Conservation (phyloP, 2,113 vertebrate genomes). For the Mionectes macconnelli region DNA sequence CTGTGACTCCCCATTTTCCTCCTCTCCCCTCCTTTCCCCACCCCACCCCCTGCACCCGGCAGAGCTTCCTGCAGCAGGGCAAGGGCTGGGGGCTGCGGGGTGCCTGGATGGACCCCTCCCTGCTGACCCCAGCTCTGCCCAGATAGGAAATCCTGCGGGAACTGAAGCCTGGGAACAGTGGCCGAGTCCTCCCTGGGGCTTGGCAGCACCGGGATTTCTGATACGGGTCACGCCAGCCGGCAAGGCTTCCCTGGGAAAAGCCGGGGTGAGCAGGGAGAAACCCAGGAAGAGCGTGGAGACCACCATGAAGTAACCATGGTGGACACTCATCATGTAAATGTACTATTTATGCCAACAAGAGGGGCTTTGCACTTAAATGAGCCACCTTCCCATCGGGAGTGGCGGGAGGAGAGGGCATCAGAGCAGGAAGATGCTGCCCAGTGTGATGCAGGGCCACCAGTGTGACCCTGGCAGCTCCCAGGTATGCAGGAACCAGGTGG, state of each 20-base stretch:
- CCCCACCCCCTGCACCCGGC: neutral
- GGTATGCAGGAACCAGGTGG: neutral
- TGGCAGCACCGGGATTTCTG: neutral
- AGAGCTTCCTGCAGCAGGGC: conserved; percentile 35
- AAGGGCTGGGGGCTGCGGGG: conserved; percentile 27
- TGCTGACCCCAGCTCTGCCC: neutral
- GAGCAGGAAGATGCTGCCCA: neutral
- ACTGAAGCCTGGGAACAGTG: neutral
- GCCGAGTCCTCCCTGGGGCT: neutral
- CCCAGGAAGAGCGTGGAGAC: neutral
- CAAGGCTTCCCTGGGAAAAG: neutral
- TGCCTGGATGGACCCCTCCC: neutral
- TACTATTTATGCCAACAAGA: neutral
- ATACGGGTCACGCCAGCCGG: neutral
- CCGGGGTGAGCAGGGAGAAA: neutral
- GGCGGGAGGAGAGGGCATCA: neutral
- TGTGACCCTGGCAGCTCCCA: neutral
- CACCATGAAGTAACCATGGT: rapidly evolving
- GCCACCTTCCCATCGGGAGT: neutral
- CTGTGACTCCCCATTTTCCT: conserved; percentile 15
- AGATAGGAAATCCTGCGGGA: conserved; percentile 49
- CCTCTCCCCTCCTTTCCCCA: conserved; percentile 8
- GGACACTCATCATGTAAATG: neutral
- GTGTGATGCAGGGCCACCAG: rapidly evolving
- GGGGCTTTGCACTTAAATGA: neutral